These are phyloP conservation scores for Charanyca ferruginea DNA, from an alignment of 2,888 invertebrate genomes.

Conservation along the genomic window DNA sequence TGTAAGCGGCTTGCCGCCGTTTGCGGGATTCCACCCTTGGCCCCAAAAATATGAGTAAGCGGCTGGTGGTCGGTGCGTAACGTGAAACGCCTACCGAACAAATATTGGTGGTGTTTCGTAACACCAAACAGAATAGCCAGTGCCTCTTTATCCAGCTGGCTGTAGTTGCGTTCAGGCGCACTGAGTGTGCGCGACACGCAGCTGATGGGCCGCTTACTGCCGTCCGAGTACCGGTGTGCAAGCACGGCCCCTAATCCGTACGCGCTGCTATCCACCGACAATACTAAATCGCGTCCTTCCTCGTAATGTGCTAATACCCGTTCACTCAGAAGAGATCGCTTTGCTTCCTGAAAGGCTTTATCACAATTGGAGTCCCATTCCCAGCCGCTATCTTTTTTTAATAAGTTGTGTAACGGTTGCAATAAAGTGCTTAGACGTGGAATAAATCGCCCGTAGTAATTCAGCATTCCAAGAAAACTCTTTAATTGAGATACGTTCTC, in stretches of 20 bases:
- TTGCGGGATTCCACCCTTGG: no score
- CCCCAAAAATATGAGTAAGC: no score
- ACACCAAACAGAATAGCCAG: no score
- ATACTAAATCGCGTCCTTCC: no score
- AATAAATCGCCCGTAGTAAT: constrained; percentile 11
- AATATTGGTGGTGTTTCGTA: no score
- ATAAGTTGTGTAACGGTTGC: constrained; percentile 5
- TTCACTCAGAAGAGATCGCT: neutral
- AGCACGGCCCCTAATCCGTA: no score
- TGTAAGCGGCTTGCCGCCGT: neutral
- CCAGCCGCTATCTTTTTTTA: neutral
- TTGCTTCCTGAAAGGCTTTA: neutral
- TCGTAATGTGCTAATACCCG: constrained; percentile 9
- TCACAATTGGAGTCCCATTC: neutral
- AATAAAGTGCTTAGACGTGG: neutral
- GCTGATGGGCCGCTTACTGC: no score
- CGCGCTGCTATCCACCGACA: no score
- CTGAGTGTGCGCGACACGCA: no score
- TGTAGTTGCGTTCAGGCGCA: no score
- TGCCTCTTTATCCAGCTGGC: no score
- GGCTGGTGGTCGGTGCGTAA: neutral
- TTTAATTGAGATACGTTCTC: neutral
- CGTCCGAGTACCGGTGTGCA: no score
- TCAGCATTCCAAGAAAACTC: neutral
- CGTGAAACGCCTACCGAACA: neutral